Percentiles rank a stretch among this genome's conserved stretches.
Conservation (phyloP, 2,888 invertebrate genomes). For the Drosophila picticornis region DNA sequence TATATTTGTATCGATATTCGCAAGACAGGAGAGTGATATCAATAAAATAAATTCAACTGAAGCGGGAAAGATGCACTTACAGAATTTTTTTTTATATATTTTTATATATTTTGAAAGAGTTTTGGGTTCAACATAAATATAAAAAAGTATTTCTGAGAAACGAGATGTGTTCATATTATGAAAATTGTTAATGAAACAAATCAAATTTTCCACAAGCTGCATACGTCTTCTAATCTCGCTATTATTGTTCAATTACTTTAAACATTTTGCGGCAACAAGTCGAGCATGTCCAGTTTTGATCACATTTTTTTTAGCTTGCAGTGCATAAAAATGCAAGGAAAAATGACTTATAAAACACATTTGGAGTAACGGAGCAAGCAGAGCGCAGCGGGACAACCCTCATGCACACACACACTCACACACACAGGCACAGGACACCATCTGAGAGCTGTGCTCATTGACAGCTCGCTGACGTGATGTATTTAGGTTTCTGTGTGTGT, state of each 20-base stretch:
- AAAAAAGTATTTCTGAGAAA: not conserved
- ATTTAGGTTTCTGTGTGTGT: conserved; percentile 47
- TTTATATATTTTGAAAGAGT: not conserved
- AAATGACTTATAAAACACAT: conserved; percentile 72
- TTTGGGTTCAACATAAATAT: not conserved
- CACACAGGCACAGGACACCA: conserved; percentile 20
- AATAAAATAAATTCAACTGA: not conserved
- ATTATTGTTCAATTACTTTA: not conserved
- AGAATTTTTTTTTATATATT: too few relatives aligned
- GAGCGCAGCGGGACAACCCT: not conserved
- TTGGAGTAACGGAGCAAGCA: conserved; percentile 21
- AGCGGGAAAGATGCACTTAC: not conserved
- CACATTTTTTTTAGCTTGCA: not conserved
- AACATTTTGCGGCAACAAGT: not conserved
- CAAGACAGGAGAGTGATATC: not conserved
- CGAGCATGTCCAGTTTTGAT: not conserved
- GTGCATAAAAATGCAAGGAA: conserved; percentile 43
- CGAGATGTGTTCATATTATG: not conserved
- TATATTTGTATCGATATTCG: not conserved
- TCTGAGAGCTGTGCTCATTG: conserved; percentile 74
- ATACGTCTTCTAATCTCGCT: not conserved
- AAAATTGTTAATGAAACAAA: not conserved
- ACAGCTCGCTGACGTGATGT: conserved; percentile 77
- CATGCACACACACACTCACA: conserved; percentile 4
- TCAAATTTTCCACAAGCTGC: not conserved